Percentiles rank a stretch among this genome's conserved stretches.
phyloP scores from a whole-genome alignment of 2,888 invertebrate genomes.

The Opisthograptis luteolata region DNA sequence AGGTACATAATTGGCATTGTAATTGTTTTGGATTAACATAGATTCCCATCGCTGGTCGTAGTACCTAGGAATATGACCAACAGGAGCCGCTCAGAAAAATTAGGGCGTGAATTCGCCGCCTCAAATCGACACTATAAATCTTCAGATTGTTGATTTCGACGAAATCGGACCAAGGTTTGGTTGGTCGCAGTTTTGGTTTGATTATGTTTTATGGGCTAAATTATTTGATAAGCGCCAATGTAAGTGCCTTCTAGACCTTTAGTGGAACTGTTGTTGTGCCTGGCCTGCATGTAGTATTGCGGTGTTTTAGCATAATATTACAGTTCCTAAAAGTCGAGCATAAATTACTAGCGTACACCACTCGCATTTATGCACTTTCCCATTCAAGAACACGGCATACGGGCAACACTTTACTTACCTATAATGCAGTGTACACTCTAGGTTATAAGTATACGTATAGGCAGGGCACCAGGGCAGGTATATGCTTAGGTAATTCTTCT shows the following conservation, averaged over 20 bases:
- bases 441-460: no score
- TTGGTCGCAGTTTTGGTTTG: conserved; percentile 7
- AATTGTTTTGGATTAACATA: conserved; percentile 54
- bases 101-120: conserved; percentile 7
- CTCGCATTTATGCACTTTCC: no score
- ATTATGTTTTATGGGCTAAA: conserved; percentile 12
- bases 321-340: no score
- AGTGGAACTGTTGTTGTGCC: no score
- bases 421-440: no score
- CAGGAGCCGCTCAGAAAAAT: conserved; percentile 33
- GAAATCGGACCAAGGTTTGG: conserved; percentile 15
- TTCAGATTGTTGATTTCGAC: not conserved
- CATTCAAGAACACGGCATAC: no score
- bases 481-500: no score
- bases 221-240: no score
- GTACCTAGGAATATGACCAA: conserved; percentile 28
- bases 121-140: conserved; percentile 14
- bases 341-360: no score
- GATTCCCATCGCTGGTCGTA: conserved; percentile 46
- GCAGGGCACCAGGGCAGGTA: no score
- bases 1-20: conserved; percentile 44
- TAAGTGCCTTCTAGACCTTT: no score
- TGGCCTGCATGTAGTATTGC: not conserved
- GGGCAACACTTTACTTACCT: no score
- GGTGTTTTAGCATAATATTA: conserved; percentile 9